Conservation (phyloP, 2,113 vertebrate genomes). For the Phodopus roborovskii region DNA sequence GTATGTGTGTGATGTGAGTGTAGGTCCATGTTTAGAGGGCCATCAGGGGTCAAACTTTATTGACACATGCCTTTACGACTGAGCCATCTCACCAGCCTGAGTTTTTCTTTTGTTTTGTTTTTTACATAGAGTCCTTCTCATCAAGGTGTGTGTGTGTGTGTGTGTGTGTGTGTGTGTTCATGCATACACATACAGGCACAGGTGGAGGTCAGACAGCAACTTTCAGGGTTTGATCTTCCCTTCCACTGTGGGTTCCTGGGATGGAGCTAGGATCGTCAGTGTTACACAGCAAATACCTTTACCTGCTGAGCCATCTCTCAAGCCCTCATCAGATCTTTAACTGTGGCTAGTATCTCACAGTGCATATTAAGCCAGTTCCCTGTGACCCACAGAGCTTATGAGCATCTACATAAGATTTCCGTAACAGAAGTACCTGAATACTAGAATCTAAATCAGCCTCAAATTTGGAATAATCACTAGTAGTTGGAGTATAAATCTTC, state of each 20-base stretch:
- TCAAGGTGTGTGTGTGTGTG: background rate
- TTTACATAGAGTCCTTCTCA: background rate
- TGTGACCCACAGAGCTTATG: background rate
- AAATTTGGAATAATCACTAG: conserved; percentile 2
- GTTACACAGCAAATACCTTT: background rate
- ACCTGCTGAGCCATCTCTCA: background rate
- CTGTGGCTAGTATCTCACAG: background rate
- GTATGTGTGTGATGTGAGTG: background rate
- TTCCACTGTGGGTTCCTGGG: too few species aligned
- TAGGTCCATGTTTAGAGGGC: accelerated
- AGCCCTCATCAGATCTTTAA: background rate
- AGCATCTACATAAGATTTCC: conserved; percentile 29
- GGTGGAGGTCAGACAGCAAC: too few species aligned
- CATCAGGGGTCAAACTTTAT: background rate
- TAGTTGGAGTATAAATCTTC: background rate
- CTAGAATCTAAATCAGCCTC: conserved; percentile 2
- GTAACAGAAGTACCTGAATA: background rate
- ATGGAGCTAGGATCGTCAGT: background rate
- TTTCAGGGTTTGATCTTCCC: background rate
- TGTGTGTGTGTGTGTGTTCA: background rate
- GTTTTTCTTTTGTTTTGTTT: background rate
- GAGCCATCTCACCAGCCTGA: background rate
- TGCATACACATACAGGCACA: background rate
- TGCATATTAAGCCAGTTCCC: background rate
- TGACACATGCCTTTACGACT: background rate